Evolutionary conservation across 1,140 invertebrate genomes (phyloP), one percentile per base, ranked within the genome.

Genomic region (Lordiphosa clarofinis): DNA sequence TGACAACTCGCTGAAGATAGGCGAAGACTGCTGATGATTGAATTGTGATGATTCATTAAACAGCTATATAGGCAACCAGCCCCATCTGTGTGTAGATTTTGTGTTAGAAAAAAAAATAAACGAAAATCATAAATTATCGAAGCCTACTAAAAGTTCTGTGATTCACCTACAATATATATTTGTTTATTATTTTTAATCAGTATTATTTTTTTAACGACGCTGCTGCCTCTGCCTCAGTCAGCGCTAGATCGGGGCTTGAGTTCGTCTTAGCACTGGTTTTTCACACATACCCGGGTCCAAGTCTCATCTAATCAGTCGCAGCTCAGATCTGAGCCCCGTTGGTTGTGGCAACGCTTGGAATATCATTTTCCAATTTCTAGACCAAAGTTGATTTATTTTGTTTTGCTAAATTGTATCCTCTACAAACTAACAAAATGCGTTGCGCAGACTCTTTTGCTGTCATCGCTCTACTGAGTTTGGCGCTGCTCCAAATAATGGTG

Each of bases 371-470:
- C 24, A 28, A 6, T 28, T 28, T 28, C 24, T 31, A 31, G 21
- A 52, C 38, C 48, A 56, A 48, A 69, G 40, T 56, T 42, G n/a
- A 47, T 52, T 74, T 60, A 62, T 35, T 63, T 47, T 56, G 48
- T 60, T 75, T 42, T 58, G 40, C 50, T 36, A 50, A 49, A 46
- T 56, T 46, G 13, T 49, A 12, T 12, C 7, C 13, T 13, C 8
- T 39, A 7, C 36, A 54, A 52, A 61, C 39, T 39, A 58, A 49
- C 50, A 70, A 78, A 78, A 82, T 82, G 78, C 78, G 73, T 73
- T 64, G 68, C 44, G 65, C 56, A 84, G 78, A 62, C 73, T 69
- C 62, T 60, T 58, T 78, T 57, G 56, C 40, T 65, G 53, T 73
- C 37, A 46, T 72, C 47, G 39, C 52, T 52, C 58, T 40, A 43